phyloP scores from a whole-genome alignment of 2,113 vertebrate species.

The Mormoops blainvillei region DNA sequence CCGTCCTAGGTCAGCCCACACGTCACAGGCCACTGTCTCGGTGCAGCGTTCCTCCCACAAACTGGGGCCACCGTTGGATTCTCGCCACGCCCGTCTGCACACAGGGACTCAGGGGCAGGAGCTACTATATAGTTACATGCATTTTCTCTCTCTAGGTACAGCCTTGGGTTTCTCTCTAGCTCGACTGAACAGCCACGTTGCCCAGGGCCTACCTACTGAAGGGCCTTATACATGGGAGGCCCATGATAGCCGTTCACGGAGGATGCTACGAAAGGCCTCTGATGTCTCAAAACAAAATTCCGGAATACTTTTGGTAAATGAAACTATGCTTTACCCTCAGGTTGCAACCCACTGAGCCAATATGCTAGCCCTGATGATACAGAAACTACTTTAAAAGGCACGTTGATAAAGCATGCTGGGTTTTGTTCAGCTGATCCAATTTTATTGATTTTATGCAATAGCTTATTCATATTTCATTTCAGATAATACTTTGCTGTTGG shows the following conservation, averaged over 20 bases:
- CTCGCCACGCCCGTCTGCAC: background rate
- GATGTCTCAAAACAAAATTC: background rate
- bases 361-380: background rate
- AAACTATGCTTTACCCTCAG: background rate
- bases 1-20: background rate
- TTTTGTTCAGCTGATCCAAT: conserved; percentile 21
- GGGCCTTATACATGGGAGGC: background rate
- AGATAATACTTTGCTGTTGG: background rate
- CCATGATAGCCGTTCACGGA: background rate
- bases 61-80: background rate
- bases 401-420: background rate
- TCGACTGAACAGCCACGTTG: too few relatives aligned
- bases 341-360: background rate
- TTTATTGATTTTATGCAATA: conserved; percentile 43
- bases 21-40: background rate
- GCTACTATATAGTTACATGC: too few relatives aligned
- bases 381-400: background rate
- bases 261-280: background rate
- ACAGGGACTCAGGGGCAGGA: too few relatives aligned
- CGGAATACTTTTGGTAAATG: background rate
- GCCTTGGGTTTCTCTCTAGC: background rate
- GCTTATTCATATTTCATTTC: conserved; percentile 22
- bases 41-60: background rate
- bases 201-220: too few relatives aligned
- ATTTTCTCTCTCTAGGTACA: background rate